Percentiles rank a stretch among this genome's conserved stretches.
phyloP scores from a whole-genome alignment of 2,113 vertebrate species.

The Mustela lutreola region DNA sequence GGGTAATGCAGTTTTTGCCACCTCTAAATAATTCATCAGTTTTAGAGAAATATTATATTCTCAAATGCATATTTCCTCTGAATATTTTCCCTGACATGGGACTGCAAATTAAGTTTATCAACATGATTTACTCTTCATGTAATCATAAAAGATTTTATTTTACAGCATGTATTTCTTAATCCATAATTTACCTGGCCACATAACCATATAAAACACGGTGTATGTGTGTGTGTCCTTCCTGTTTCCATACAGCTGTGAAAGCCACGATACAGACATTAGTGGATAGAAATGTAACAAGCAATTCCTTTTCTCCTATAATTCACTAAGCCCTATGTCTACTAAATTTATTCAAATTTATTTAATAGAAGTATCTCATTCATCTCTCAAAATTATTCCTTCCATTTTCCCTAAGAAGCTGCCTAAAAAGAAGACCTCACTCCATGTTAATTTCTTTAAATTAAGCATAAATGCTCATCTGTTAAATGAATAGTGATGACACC shows the following conservation, averaged over 20 bases:
- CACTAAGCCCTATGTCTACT: not conserved
- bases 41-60: not conserved
- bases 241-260: not conserved
- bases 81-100: not conserved
- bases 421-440: not conserved
- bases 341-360: conserved; percentile 3
- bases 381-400: not conserved
- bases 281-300: not conserved
- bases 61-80: not conserved
- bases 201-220: not conserved
- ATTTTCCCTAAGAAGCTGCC: not conserved
- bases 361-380: not conserved
- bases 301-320: not conserved
- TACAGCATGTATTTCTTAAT: conserved; percentile 38
- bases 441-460: conserved; percentile 12
- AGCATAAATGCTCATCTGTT: not conserved
- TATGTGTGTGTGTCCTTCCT: not conserved
- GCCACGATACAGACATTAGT: not conserved
- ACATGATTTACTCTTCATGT: conserved; percentile 10
- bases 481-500: not conserved
- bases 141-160: conserved; percentile 54
- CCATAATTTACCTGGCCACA: not conserved
- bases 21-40: not conserved
- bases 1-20: not conserved
- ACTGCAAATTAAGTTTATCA: conserved; percentile 8